Evolutionary conservation across 92 coral and sea anemone genomes (phyloP), one percentile per base, ranked within the genome.

Genomic region (Siderastrea radians): DNA sequence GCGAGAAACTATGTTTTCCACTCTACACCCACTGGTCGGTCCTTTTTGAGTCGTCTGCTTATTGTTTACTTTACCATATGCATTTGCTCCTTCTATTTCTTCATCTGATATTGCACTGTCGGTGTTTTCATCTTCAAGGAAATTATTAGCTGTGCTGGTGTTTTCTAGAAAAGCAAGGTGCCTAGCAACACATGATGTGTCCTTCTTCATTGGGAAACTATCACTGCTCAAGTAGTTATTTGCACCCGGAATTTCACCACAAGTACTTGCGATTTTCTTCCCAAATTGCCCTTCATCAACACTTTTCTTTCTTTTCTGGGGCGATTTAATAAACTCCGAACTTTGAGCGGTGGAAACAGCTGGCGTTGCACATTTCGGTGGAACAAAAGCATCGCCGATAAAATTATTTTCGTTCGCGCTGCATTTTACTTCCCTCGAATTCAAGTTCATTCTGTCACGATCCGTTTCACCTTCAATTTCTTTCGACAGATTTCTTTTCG

Each of bases 61-160:
- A 66, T 59, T 78, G 10, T 73, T 90, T 38, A 61, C 72, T 45
- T 53, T 68, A 2, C 88, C 74, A 80, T 58, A 83, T 14, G 84
- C 74, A 78, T 71, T 90, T 19, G 91, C 91, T 10, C 87, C 87
- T 68, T 89, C 94, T 75, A 94, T 80, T 80, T 98, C 99, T 38
- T 98, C 98, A 83, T 95, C 99, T 3, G 99, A 98, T 70, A 98
- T 93, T 5, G 99, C 95, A 79, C 99, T 98, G 86, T 98, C 99
- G 0, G 99, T 96, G 72, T 94, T 96, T 58, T 94, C 98, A 7
- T 94, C 98, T 3, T 93, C 99, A n/a, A 79, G 16, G 16, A 72
- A 68, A 68, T 72, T 71, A 53, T 77, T 64, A 2, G 81, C 75
- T 43, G 49, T 68, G 54, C 72, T 86, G 75, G 58, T 74, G 45